Evolutionary conservation across 2,797 vertebrate genomes (phyloP), one percentile per base, ranked within the genome.

Genomic region (Phylloscopus collybita): DNA sequence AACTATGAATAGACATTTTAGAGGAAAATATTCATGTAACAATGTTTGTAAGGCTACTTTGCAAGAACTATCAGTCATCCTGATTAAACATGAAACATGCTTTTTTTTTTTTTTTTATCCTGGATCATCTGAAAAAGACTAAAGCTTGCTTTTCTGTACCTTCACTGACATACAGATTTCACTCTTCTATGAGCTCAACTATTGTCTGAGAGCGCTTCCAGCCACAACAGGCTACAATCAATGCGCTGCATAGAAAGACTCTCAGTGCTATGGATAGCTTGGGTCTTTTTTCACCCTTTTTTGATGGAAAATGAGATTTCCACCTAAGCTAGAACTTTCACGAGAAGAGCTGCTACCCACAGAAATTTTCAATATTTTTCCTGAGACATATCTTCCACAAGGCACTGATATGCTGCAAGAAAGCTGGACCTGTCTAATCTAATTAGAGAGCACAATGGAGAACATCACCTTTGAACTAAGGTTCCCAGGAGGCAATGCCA

Each of bases 221-320:
- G 72, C 36, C 36, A 49, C 42, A 74, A 10, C 32, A 64, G 11
- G 11, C 47, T 66, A 44, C 1, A 25, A 91, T 56, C 59, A 86
- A 36, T 3, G 4, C 0, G 0, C 30, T 29, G 19, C 19, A 44
- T 0, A 42, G 27, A 50, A 88, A 80, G 59, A 13, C 20, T 49
- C 34, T 78, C 38, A 65, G 49, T 56, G 65, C 34, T 47, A 19
- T 9, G 12, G 32, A 62, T 13, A 62, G 19, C 32, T 71, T 76
- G 62, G 29, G 42, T 72, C 32, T 18, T 49, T 80, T 72, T 61
- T 32, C 29, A 65, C 51, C 4, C 7, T 21, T 47, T 72, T 80
- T 40, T 50, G 21, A 76, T 17, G 20, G 45, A 82, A 90, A 76
- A 82, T 25, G 10, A 75, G n/a, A 76, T 61, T 89, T 74, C 42